Percentiles rank a stretch among this genome's conserved stretches.
phyloP scores from a whole-genome alignment of 1,140 invertebrate species.

The Tachypleus tridentatus region DNA sequence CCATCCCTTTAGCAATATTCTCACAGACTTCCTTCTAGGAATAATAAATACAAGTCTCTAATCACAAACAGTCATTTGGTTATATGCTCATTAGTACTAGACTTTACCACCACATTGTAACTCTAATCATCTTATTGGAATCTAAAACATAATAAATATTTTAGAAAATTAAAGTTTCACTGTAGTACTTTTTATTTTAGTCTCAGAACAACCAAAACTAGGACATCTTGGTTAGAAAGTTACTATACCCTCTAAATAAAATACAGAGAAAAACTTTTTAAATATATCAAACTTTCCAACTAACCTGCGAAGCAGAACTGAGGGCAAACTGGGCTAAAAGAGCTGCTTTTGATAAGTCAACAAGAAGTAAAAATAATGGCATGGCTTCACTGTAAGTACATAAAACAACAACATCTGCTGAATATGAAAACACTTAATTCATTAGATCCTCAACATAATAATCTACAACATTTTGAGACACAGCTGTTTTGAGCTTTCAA shows the following conservation, averaged over 20 bases:
- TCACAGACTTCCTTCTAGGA: slow-evolving; percentile 32
- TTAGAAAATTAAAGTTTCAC: background rate
- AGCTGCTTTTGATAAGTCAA: slow-evolving; percentile 86
- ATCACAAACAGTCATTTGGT: too few relatives aligned
- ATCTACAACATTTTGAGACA: too few relatives aligned
- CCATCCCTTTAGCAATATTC: slow-evolving; percentile 41
- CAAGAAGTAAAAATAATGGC: slow-evolving; percentile 74
- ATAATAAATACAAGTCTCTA: slow-evolving; percentile 9
- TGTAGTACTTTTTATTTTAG: too few relatives aligned
- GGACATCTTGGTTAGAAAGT: too few relatives aligned
- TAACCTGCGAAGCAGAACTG: slow-evolving; percentile 54
- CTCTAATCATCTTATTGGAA: background rate
- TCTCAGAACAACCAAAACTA: too few relatives aligned
- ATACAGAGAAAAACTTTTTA: too few relatives aligned
- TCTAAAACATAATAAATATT: slow-evolving; percentile 5
- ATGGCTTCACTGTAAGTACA: slow-evolving; percentile 62
- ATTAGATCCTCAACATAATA: too few relatives aligned
- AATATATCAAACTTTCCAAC: too few relatives aligned
- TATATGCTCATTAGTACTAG: too few relatives aligned
- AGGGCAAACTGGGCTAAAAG: slow-evolving; percentile 76
- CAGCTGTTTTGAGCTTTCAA: too few relatives aligned
- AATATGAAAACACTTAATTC: too few relatives aligned
- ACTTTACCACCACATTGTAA: background rate
- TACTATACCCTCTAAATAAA: too few relatives aligned
- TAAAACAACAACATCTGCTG: slow-evolving; percentile 17